Evolutionary conservation across 1,140 invertebrate species (phyloP).

Genomic region (Metaphire vulgaris): DNA sequence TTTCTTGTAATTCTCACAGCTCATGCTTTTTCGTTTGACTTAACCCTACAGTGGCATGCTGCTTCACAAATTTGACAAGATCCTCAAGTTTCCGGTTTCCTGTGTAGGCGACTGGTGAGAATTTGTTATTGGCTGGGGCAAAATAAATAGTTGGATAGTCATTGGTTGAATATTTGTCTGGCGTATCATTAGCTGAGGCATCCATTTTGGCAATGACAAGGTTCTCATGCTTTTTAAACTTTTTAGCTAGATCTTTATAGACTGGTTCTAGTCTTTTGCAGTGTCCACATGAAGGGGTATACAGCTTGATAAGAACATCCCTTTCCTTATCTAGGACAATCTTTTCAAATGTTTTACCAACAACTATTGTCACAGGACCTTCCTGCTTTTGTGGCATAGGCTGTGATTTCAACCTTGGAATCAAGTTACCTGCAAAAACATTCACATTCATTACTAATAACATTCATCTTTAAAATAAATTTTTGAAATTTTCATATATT

Average conservation of each 20-base stretch:
- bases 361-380: slow-evolving; percentile 66
- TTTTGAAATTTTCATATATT: too few relatives aligned
- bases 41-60: slow-evolving; percentile 64
- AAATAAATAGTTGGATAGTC: slow-evolving; percentile 96
- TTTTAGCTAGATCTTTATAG: slow-evolving; percentile 90
- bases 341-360: slow-evolving; percentile 97
- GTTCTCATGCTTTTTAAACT: slow-evolving; percentile 66
- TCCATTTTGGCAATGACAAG: slow-evolving; percentile 97
- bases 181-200: slow-evolving; percentile 96
- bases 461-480: background rate
- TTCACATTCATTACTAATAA: background rate
- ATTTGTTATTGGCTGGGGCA: slow-evolving; percentile 75
- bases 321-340: slow-evolving; percentile 82
- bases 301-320: slow-evolving; percentile 94
- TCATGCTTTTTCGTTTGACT: slow-evolving; percentile 42
- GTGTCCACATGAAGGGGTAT: slow-evolving; percentile 97
- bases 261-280: slow-evolving; percentile 90
- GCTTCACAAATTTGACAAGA: slow-evolving; percentile 90
- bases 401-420: slow-evolving; percentile 92
- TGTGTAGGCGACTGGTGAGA: slow-evolving; percentile 75
- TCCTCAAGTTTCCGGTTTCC: slow-evolving; percentile 87
- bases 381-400: slow-evolving; percentile 78
- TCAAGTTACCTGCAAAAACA: slow-evolving; percentile 53
- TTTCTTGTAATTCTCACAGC: too few relatives aligned
- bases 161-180: slow-evolving; percentile 43